Evolutionary conservation across 2,113 vertebrate species (phyloP).

Genomic region (Mesoclemmys tuberculata): DNA sequence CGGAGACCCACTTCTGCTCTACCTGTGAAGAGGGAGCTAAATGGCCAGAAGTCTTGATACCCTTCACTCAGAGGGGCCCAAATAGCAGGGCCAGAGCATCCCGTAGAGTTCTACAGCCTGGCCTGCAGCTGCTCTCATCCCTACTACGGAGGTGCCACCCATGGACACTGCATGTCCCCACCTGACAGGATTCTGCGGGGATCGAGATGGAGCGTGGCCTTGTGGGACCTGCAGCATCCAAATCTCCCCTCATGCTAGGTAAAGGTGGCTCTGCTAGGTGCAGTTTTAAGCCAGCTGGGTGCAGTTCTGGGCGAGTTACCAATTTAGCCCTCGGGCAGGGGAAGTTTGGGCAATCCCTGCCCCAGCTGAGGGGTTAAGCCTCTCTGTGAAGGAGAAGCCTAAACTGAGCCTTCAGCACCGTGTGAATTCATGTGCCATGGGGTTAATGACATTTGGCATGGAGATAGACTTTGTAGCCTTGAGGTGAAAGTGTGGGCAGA

Average conservation of each 20-base stretch:
- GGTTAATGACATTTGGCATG: background rate
- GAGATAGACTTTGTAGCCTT: background rate
- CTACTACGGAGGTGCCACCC: background rate
- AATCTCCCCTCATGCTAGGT: background rate
- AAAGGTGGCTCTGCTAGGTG: background rate
- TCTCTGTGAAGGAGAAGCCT: background rate
- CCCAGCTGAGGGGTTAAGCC: background rate
- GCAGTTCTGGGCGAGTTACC: fast-evolving
- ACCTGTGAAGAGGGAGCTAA: background rate
- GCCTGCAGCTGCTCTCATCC: background rate
- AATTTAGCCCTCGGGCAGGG: background rate
- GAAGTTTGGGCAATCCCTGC: background rate
- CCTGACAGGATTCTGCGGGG: background rate
- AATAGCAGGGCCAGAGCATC: background rate
- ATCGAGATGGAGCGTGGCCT: background rate
- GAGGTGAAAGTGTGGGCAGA: background rate
- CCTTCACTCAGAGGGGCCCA: background rate
- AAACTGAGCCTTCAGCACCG: background rate
- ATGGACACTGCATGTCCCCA: background rate
- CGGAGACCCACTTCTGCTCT: background rate
- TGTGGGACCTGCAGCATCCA: background rate
- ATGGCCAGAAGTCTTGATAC: background rate
- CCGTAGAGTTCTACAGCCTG: background rate
- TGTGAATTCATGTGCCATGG: background rate
- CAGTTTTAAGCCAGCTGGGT: background rate